These are phyloP conservation scores for Ptyas mucosa DNA, from an alignment of 2,113 vertebrate species.

Conservation along the genomic window DNA sequence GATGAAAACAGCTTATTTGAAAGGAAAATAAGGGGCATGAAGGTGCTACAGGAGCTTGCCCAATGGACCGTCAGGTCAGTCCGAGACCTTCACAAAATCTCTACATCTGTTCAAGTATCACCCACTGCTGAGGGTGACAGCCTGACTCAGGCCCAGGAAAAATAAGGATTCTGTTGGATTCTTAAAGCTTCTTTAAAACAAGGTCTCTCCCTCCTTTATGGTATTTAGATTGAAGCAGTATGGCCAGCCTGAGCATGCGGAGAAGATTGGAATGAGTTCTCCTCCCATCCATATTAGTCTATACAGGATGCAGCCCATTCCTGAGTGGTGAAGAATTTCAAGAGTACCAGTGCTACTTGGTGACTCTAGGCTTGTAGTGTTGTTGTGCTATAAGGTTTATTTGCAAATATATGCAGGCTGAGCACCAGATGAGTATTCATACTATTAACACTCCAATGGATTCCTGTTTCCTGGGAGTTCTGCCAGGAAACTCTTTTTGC, in stretches of 20 bases:
- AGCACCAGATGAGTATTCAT: not conserved
- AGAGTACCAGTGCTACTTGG: not conserved
- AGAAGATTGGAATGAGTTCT: not conserved
- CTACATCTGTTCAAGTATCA: constrained; percentile 32
- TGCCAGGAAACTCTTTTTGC: not conserved
- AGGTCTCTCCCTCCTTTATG: not conserved
- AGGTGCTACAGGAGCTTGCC: constrained; percentile 71
- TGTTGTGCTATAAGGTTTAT: not conserved
- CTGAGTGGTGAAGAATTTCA: not conserved
- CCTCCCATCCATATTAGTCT: not conserved
- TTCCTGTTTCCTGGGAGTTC: not conserved
- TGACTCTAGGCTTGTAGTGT: not conserved
- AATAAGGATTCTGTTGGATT: constrained; percentile 16
- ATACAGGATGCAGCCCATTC: not conserved
- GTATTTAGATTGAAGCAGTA: not conserved
- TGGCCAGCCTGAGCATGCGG: not conserved
- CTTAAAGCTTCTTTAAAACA: not conserved
- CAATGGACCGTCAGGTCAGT: constrained; percentile 67
- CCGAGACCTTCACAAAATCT: constrained; percentile 65
- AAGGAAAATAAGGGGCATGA: constrained; percentile 70
- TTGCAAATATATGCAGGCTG: not conserved
- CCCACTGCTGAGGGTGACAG: not conserved
- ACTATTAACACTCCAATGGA: not conserved
- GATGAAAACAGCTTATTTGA: constrained; percentile 55
- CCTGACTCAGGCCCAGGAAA: constrained; percentile 12